phyloP scores from a whole-genome alignment of 2,113 vertebrate species.

The Lophura nycthemera region DNA sequence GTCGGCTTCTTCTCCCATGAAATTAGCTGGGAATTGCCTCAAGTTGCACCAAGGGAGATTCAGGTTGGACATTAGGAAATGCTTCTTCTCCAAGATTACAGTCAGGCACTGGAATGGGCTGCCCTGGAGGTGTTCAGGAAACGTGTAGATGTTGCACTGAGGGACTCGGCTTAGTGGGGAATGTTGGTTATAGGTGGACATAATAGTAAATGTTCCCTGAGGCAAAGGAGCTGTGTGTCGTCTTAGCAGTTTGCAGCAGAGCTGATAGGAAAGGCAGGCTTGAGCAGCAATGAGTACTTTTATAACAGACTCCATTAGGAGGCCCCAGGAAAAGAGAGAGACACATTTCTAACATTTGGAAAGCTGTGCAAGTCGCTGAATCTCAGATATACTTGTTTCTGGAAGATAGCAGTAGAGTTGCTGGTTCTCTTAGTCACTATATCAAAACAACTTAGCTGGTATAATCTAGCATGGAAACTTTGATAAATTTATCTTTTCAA shows the following conservation, averaged over 20 bases:
- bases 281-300: neutral
- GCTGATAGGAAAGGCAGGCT: neutral
- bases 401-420: neutral
- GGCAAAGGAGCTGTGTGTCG: neutral
- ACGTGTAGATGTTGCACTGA: too few relatives aligned
- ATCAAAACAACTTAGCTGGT: neutral
- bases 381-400: neutral
- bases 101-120: too few relatives aligned
- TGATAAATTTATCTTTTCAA: neutral
- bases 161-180: too few relatives aligned
- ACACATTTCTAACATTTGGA: neutral
- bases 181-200: too few relatives aligned
- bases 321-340: neutral
- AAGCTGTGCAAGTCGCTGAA: neutral
- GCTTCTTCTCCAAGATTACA: too few relatives aligned
- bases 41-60: too few relatives aligned
- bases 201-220: neutral
- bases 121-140: too few relatives aligned
- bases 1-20: too few relatives aligned
- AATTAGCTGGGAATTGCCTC: too few relatives aligned
- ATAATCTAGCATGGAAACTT: neutral
- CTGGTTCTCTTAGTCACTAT: neutral
- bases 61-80: too few relatives aligned
- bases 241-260: neutral
- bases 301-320: neutral